These are phyloP conservation scores for Psammodynastes pulverulentus DNA, from an alignment of 2,113 vertebrate genomes.

Conservation along the genomic window DNA sequence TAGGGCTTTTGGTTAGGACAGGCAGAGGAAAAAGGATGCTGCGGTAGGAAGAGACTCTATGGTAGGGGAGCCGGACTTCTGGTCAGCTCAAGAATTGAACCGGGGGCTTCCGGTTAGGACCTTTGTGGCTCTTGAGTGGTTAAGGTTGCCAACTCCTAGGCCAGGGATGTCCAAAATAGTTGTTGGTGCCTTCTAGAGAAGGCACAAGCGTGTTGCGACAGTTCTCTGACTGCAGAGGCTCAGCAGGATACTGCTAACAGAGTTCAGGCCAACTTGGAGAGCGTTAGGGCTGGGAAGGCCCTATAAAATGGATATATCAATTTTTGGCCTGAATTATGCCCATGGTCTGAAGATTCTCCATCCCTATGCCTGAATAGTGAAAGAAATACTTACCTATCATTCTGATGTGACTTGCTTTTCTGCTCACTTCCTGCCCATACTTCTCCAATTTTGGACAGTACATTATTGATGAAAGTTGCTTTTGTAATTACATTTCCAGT, in stretches of 20 bases:
- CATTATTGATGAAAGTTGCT: slow-evolving; percentile 86
- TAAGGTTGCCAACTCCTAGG: too few species aligned
- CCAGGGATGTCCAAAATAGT: neutral
- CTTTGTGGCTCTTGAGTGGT: too few species aligned
- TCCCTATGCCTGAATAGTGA: neutral
- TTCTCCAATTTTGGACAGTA: slow-evolving; percentile 88
- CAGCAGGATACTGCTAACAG: neutral
- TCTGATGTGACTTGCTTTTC: slow-evolving; percentile 58
- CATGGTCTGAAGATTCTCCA: neutral
- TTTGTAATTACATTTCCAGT: slow-evolving; percentile 80
- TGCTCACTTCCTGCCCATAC: slow-evolving; percentile 77
- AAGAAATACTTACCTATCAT: slow-evolving; percentile 67
- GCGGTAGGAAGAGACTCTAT: too few species aligned
- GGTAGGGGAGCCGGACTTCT: too few species aligned
- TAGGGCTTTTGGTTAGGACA: too few species aligned
- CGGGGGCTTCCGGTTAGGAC: too few species aligned
- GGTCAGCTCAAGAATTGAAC: too few species aligned
- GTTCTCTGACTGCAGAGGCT: neutral
- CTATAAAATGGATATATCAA: neutral
- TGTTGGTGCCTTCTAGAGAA: neutral
- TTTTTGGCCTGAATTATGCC: neutral
- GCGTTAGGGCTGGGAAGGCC: neutral
- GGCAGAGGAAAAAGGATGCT: too few species aligned
- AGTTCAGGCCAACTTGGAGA: neutral
- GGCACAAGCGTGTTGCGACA: neutral